Evolutionary conservation across 1,140 invertebrate species (phyloP).

Genomic region (Idris sp.): DNA sequence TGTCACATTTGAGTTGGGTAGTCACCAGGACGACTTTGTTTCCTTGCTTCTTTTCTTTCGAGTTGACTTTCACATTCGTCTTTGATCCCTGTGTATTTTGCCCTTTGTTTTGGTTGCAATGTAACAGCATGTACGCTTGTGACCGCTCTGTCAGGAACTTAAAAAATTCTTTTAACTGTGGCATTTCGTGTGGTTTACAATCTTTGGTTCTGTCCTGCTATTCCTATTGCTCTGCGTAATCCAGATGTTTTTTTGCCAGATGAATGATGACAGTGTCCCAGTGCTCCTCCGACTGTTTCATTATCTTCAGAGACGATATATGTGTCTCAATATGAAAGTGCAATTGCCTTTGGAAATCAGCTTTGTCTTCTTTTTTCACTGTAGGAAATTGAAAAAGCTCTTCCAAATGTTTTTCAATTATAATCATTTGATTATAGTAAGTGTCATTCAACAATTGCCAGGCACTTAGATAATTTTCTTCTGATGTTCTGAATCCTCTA

Average conservation of each 20-base stretch:
- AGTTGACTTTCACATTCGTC: background rate
- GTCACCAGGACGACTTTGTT: background rate
- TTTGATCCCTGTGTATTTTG: too few species aligned
- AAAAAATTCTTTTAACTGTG: background rate
- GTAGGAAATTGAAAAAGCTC: background rate
- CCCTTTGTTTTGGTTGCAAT: too few species aligned
- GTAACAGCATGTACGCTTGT: constrained; percentile 1
- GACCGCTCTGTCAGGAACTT: constrained; percentile 2
- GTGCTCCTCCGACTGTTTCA: constrained; percentile 52
- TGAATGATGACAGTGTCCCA: constrained; percentile 63
- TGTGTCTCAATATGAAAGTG: constrained; percentile 4
- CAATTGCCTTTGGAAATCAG: background rate
- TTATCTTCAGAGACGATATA: background rate
- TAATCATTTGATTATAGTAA: background rate
- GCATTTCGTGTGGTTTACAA: constrained; percentile 14
- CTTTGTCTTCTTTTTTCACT: background rate
- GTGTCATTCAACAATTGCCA: background rate
- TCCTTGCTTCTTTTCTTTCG: background rate
- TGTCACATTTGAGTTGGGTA: background rate
- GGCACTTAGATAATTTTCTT: constrained; percentile 1
- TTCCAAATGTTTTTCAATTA: constrained; percentile 2
- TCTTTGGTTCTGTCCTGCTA: constrained; percentile 33
- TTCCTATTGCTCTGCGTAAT: constrained; percentile 23
- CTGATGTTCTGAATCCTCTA: background rate
- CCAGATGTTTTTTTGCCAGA: constrained; percentile 37